Evolutionary conservation across 2,113 vertebrate species (phyloP).

Genomic region (Acanthisitta chloris): DNA sequence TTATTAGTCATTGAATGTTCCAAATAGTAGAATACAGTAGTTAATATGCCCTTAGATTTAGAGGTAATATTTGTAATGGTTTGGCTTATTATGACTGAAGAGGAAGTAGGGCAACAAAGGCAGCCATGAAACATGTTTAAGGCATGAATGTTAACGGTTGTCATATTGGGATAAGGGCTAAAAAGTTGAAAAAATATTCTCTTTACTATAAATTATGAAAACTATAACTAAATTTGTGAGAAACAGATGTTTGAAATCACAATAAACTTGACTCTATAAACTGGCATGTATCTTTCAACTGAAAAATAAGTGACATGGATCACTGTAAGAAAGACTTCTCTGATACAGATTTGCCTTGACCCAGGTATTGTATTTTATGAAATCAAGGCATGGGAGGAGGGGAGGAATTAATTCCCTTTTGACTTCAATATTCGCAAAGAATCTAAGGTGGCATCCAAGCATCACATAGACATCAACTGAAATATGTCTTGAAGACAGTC

Average conservation of each 20-base stretch:
- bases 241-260: neutral
- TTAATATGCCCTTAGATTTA: neutral
- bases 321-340: neutral
- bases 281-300: neutral
- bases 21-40: neutral
- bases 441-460: neutral
- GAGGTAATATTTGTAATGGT: neutral
- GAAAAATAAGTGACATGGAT: neutral
- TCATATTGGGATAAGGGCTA: neutral
- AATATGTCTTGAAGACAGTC: neutral
- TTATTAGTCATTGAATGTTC: neutral
- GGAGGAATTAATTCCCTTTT: neutral
- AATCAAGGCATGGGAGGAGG: neutral
- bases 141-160: neutral
- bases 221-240: neutral
- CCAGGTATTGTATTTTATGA: neutral
- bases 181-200: neutral
- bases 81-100: neutral
- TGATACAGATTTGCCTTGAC: neutral
- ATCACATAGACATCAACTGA: neutral
- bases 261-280: neutral
- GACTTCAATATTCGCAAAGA: neutral
- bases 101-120: neutral
- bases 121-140: neutral
- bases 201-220: neutral